Conservation (phyloP, 2,797 vertebrate species). For the Pangasius macronema region DNA sequence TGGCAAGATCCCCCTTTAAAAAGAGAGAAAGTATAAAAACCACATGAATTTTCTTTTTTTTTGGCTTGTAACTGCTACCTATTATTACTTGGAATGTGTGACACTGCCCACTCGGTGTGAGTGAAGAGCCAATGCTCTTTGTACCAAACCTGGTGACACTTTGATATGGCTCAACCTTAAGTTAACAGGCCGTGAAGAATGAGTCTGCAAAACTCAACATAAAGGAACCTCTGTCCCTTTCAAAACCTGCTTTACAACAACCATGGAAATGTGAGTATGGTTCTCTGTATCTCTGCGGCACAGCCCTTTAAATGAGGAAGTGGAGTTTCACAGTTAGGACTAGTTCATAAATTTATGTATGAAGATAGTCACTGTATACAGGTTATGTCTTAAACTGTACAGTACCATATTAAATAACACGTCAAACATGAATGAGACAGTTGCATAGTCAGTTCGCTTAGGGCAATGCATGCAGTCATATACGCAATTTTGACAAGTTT, state of each 20-base stretch:
- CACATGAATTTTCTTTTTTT: background rate
- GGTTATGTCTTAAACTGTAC: background rate
- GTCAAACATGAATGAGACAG: background rate
- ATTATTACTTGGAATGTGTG: no score
- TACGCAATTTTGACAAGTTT: background rate
- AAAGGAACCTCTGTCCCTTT: slow-evolving; percentile 47
- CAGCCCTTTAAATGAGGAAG: background rate
- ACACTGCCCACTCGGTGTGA: background rate
- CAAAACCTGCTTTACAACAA: slow-evolving; percentile 12
- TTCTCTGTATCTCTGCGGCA: no score
- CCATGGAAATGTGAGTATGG: background rate
- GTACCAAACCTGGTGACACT: background rate
- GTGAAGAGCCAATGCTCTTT: background rate
- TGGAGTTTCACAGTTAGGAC: background rate
- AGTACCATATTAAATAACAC: background rate
- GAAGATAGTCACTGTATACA: background rate
- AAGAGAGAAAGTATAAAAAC: background rate
- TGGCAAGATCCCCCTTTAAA: slow-evolving; percentile 87
- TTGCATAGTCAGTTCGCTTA: background rate
- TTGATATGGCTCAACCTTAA: background rate
- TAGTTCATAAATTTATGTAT: background rate
- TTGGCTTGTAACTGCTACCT: background rate
- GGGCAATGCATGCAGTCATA: background rate
- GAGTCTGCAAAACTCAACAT: slow-evolving; percentile 48
- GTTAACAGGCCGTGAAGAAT: background rate